phyloP scores from a whole-genome alignment of 2,797 vertebrate species.

The Macrochelys suwanniensis region DNA sequence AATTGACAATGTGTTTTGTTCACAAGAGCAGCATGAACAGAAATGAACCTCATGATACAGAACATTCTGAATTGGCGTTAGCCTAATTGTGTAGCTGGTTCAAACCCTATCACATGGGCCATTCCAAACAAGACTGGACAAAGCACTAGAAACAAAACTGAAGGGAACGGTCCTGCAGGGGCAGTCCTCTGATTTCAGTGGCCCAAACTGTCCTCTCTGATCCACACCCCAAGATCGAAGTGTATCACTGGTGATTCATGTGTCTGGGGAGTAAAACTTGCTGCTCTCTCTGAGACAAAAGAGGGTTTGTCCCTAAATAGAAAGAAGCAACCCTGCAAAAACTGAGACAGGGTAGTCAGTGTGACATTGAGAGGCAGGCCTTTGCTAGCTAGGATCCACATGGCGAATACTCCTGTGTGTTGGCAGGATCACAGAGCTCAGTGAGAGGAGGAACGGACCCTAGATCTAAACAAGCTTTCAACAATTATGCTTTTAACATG shows the following conservation, averaged over 20 bases:
- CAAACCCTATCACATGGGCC: not conserved
- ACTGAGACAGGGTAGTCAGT: not conserved
- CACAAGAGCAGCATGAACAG: not conserved
- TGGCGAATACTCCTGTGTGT: not conserved
- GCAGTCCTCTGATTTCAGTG: conserved; percentile 32
- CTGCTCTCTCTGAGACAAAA: not conserved
- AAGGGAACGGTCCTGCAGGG: not conserved
- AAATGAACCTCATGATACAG: not conserved
- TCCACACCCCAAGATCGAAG: conserved; percentile 29
- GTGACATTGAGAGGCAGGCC: not conserved
- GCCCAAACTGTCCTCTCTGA: conserved; percentile 48
- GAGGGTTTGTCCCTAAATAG: conserved; percentile 6
- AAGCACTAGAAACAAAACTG: not conserved
- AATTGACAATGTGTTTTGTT: not conserved
- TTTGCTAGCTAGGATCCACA: not conserved
- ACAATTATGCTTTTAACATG: not conserved
- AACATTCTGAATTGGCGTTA: not conserved
- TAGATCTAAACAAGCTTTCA: not conserved
- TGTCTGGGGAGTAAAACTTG: not conserved
- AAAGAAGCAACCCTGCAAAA: not conserved
- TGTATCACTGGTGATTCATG: conserved; percentile 16
- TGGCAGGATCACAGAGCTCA: not conserved
- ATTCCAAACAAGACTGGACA: not conserved
- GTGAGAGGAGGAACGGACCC: not conserved
- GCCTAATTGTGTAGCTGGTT: not conserved